Evolutionary conservation across 2,113 vertebrate genomes (phyloP), one percentile per base, ranked within the genome.

Genomic region (Nesogale talazaci): DNA sequence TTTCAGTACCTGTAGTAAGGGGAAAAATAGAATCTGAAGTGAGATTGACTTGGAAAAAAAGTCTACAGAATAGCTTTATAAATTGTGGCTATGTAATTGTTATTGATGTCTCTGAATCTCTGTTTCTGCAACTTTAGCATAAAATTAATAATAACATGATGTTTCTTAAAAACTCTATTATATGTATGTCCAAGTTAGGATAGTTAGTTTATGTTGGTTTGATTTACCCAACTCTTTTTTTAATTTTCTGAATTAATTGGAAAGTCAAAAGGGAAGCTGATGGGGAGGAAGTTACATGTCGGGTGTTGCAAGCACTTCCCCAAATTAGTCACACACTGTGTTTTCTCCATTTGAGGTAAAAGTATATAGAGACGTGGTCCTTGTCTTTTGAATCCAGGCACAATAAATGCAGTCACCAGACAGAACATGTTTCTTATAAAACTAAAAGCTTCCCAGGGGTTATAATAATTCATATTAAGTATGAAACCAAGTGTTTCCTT

Each of bases 401-500:
- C 22, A 77, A 5, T 81, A 74, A 86, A 83, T 72, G 70, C 6
- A 94, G 29, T 40, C 67, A 91, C 52, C 36, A 69, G 9, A 23
- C 16, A 40, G 40, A 86, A 27, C 4, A 75, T 17, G 6, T 84
- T 92, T 93, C 46, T 93, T 69, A 89, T 83, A 85, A 95, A 96
- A 61, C 40, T 77, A 83, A 40, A 59, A 88, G 34, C 0, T 70
- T 80, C 57, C 69, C n/a, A 67, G 34, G 22, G 31, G 25, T 88
- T 85, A 80, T 56, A 87, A 85, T 82, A 89, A 92, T 90, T 96
- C 91, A 91, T 16, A 91, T 94, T 90, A 88, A 87, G 25, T 82
- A 59, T 80, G 72, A 92, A 92, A 46, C 63, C 36, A 82, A 79
- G 83, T 86, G 90, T 90, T 94, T 86, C 74, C 36, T 92, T 57